Evolutionary conservation across 2,888 invertebrate species (phyloP).

Genomic region (Leucoma salicis): DNA sequence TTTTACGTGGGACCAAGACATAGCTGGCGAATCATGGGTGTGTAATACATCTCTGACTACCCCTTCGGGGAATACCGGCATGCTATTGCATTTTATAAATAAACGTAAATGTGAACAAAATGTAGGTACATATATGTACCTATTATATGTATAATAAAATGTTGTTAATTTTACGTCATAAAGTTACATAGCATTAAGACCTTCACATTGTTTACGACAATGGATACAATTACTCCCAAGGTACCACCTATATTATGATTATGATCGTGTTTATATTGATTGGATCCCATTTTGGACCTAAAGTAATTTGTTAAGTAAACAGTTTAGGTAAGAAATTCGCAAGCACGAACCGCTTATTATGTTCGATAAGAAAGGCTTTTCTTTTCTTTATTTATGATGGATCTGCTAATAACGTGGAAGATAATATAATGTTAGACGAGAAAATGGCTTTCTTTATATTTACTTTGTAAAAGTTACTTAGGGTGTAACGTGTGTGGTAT

Average conservation of each 20-base stretch:
- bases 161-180: neutral
- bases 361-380: conserved; percentile 12
- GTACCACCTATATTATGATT: conserved; percentile 1
- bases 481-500: too few species aligned
- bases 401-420: conserved; percentile 1
- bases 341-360: conserved; percentile 45
- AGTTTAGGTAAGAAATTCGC: conserved; percentile 44
- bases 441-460: too few species aligned
- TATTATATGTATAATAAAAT: neutral
- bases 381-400: too few species aligned
- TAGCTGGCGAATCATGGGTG: too few species aligned
- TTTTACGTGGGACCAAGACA: too few species aligned
- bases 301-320: conserved; percentile 64
- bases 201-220: conserved; percentile 4
- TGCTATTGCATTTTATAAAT: too few species aligned
- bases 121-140: neutral
- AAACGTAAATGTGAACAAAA: too few species aligned
- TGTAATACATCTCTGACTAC: too few species aligned
- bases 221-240: conserved; percentile 3
- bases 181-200: neutral
- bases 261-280: conserved; percentile 30
- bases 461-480: too few species aligned
- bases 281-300: conserved; percentile 33
- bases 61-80: too few species aligned
- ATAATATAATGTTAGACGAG: neutral